Evolutionary conservation across 2,888 invertebrate genomes (phyloP).

Genomic region (Tenthredo livida): DNA sequence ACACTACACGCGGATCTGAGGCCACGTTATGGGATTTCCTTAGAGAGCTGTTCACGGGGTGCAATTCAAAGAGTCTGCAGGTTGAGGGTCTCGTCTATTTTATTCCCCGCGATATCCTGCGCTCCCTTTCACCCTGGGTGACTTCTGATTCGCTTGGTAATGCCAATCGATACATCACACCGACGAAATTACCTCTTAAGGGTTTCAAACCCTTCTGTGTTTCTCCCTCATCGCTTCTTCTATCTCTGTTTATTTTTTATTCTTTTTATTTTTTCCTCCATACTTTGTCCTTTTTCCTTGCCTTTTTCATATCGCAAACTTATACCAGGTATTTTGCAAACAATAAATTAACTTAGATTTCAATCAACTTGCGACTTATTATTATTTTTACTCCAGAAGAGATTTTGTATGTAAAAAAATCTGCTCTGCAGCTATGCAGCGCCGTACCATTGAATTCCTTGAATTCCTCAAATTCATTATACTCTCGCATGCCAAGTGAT

Average conservation of each 20-base stretch:
- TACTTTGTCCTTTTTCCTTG: background rate
- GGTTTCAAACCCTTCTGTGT: constrained; percentile 13
- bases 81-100: constrained; percentile 40
- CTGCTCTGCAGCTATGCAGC: background rate
- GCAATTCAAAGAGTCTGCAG: constrained; percentile 37
- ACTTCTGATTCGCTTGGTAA: constrained; percentile 68
- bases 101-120: constrained; percentile 33
- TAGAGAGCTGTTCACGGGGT: constrained; percentile 26
- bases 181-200: constrained; percentile 49
- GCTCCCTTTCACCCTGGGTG: constrained; percentile 39
- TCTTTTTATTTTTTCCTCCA: background rate
- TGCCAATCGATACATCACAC: constrained; percentile 66
- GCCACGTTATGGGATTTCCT: constrained; percentile 34
- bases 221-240: background rate
- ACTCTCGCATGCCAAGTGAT: background rate
- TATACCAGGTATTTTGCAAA: background rate
- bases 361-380: background rate
- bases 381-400: background rate
- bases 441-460: background rate
- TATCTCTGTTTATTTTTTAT: background rate
- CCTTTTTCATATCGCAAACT: background rate
- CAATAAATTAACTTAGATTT: background rate
- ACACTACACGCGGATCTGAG: background rate
- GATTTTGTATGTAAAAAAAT: background rate
- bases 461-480: background rate